Conservation (phyloP, 1,140 invertebrate genomes). For the Drosophila repleta region DNA sequence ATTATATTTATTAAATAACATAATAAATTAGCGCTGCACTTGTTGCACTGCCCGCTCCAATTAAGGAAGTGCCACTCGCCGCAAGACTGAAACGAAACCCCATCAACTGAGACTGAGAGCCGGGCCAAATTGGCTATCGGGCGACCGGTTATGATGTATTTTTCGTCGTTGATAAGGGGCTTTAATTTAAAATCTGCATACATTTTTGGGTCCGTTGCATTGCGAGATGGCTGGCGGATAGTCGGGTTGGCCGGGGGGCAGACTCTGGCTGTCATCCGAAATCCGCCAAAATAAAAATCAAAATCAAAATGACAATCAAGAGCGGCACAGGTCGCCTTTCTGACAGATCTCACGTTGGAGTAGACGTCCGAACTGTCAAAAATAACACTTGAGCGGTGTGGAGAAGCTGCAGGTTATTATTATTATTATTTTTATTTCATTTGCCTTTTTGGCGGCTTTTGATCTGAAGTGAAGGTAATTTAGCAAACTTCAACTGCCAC, state of each 20-base stretch:
- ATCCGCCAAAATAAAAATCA: constrained; percentile 54
- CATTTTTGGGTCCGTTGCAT: constrained; percentile 71
- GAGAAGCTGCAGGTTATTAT: constrained; percentile 52
- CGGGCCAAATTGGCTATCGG: constrained; percentile 74
- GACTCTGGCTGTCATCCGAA: constrained; percentile 25
- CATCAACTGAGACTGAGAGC: constrained; percentile 54
- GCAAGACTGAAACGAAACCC: constrained; percentile 38
- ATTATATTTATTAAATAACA: constrained; percentile 80
- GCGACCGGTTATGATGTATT: constrained; percentile 60
- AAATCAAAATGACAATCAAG: constrained; percentile 72
- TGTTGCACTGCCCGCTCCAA: constrained; percentile 75
- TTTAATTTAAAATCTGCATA: constrained; percentile 82
- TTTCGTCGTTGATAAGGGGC: constrained; percentile 70
- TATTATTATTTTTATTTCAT: constrained; percentile 15
- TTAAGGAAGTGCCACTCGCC: constrained; percentile 77
- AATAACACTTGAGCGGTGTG: constrained; percentile 71
- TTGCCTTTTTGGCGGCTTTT: constrained; percentile 63
- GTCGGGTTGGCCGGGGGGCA: constrained; percentile 5
- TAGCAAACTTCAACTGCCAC: constrained; percentile 58
- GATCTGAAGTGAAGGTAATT: constrained; percentile 80
- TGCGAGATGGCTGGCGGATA: constrained; percentile 25
- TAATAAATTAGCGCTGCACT: constrained; percentile 80
- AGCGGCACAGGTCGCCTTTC: constrained; percentile 71
- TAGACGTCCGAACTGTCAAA: constrained; percentile 74
- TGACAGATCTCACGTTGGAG: constrained; percentile 81